Percentiles rank a stretch among this genome's conserved stretches.
Conservation (phyloP, 2,797 vertebrate genomes). For the Poliocrania exsul region DNA sequence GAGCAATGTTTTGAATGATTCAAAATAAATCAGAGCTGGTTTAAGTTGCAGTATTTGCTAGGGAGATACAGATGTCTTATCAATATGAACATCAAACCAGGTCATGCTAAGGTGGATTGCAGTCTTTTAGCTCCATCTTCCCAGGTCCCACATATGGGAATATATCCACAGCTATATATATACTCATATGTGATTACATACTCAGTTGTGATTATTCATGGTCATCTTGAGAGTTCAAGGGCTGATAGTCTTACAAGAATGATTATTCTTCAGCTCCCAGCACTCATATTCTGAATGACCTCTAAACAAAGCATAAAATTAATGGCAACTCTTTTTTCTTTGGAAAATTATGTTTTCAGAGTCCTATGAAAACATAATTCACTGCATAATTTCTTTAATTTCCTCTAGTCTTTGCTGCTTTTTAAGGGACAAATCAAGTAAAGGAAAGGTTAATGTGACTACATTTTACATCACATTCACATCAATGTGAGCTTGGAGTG, state of each 20-base stretch:
- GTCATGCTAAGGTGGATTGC: neutral
- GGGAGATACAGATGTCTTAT: neutral
- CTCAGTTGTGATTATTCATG: neutral
- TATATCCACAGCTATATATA: neutral
- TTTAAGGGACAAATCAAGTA: neutral
- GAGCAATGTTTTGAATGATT: neutral
- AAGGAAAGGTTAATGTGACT: neutral
- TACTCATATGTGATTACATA: neutral
- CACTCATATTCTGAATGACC: neutral
- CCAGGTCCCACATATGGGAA: neutral
- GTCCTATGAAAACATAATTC: neutral
- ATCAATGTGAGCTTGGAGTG: neutral
- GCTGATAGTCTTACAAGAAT: neutral
- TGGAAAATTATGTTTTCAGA: neutral
- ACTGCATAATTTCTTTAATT: neutral
- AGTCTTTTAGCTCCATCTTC: neutral
- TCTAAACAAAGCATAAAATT: neutral
- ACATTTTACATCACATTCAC: neutral
- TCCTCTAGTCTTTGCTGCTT: neutral
- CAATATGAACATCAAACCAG: neutral
- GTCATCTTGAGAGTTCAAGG: neutral
- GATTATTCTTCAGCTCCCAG: neutral
- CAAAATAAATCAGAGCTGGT: neutral
- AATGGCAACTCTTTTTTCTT: neutral
- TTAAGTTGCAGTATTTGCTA: neutral